A percentile compares a stretch with the other conserved stretches of the same genome.
Conservation (phyloP, 2,888 invertebrate species). For the Gymnocheta viridis region DNA sequence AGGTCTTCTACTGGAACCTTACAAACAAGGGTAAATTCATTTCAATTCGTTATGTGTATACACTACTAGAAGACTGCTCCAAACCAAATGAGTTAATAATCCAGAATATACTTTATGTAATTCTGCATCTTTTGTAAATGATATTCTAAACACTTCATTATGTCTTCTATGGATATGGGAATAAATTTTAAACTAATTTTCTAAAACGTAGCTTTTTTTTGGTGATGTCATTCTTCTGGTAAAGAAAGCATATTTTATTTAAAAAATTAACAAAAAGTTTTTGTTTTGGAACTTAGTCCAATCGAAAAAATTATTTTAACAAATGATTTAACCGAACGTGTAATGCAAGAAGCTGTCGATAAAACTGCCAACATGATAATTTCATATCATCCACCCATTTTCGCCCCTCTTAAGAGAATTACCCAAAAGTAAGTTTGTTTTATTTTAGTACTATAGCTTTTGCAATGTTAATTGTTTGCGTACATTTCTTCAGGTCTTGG, state of each 20-base stretch:
- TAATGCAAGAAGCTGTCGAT: slow-evolving; percentile 90
- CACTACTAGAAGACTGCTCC: not conserved
- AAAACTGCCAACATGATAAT: slow-evolving; percentile 90
- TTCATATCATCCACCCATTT: slow-evolving; percentile 98
- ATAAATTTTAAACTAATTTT: no score
- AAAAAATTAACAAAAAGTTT: no score
- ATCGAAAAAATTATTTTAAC: slow-evolving; percentile 90
- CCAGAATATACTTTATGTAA: no score
- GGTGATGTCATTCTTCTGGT: no score
- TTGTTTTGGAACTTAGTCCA: slow-evolving; percentile 73
- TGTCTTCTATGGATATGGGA: no score
- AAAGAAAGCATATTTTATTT: no score
- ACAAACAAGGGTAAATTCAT: slow-evolving; percentile 82
- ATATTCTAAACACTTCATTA: no score
- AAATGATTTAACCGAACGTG: slow-evolving; percentile 95
- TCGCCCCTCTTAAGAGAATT: slow-evolving; percentile 90
- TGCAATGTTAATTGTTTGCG: not conserved
- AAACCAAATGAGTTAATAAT: no score
- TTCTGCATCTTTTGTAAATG: no score
- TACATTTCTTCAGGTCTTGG: slow-evolving; percentile 83
- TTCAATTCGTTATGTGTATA: not conserved
- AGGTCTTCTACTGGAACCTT: slow-evolving; percentile 93
- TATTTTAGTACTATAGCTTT: not conserved
- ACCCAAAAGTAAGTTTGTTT: slow-evolving; percentile 86
- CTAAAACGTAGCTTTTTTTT: no score